These are phyloP conservation scores for Leptinotarsa tumamoca DNA, from an alignment of 2,888 invertebrate genomes.

Conservation along the genomic window DNA sequence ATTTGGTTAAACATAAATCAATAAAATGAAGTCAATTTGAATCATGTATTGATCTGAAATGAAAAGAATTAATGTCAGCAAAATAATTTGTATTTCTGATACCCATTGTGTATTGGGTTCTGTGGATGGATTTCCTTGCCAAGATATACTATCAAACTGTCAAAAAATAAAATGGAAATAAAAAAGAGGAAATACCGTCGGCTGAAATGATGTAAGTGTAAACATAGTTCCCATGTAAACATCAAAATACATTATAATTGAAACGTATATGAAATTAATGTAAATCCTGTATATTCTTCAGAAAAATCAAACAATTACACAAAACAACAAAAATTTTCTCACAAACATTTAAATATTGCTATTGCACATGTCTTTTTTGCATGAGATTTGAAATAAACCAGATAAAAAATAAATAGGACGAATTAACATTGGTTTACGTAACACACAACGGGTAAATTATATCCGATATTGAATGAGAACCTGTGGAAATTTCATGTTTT, in stretches of 20 bases:
- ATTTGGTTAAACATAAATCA: slow-evolving; percentile 33
- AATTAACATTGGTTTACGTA: slow-evolving; percentile 20
- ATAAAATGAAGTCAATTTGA: slow-evolving; percentile 20
- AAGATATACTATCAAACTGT: no score
- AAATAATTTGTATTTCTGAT: background rate
- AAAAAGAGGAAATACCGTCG: no score
- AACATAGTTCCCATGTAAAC: background rate
- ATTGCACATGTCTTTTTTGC: slow-evolving; percentile 43
- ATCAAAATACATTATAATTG: background rate
- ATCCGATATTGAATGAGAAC: slow-evolving; percentile 7
- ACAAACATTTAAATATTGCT: slow-evolving; percentile 21
- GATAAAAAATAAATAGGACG: slow-evolving; percentile 28
- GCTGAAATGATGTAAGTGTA: no score
- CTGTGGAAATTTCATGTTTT: background rate
- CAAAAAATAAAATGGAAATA: no score
- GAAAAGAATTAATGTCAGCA: background rate
- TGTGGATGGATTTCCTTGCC: no score
- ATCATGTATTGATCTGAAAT: background rate
- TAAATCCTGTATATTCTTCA: background rate
- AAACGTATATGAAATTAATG: background rate
- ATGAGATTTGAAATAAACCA: slow-evolving; percentile 27
- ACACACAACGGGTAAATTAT: slow-evolving; percentile 24
- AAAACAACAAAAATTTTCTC: slow-evolving; percentile 5
- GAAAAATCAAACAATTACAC: slow-evolving; percentile 1
- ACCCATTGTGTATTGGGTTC: background rate